A percentile compares a stretch with the other conserved stretches of the same genome.
Evolutionary conservation across 2,797 vertebrate genomes (phyloP).

Genomic region (Micromesistius poutassou): DNA sequence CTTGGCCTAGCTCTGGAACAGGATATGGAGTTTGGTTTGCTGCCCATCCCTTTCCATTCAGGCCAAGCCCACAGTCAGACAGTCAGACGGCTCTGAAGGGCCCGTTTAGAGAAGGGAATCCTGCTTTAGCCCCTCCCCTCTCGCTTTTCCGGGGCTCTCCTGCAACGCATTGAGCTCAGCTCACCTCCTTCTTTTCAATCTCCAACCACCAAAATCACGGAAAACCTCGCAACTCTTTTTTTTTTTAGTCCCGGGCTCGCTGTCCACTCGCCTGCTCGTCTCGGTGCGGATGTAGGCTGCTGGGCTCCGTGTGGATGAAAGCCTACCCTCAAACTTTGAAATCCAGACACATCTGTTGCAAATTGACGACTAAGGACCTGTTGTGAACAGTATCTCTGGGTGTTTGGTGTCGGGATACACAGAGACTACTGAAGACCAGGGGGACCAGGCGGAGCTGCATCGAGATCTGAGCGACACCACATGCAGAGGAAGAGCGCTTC

Average conservation of each 20-base stretch:
- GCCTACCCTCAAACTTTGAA: constrained; percentile 2
- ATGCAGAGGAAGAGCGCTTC: constrained; percentile 24
- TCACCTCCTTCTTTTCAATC: constrained; percentile 33
- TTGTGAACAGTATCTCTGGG: constrained; percentile 6
- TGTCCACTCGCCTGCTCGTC: constrained; percentile 36
- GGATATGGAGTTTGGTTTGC: neutral
- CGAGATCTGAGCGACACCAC: neutral
- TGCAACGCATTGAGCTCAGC: neutral
- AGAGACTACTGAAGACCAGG: constrained; percentile 7
- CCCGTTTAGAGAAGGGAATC: constrained; percentile 60
- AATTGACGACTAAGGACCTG: constrained; percentile 41
- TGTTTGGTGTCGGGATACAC: neutral
- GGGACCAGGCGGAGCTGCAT: neutral
- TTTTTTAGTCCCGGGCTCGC: constrained; percentile 22
- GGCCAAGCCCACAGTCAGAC: neutral
- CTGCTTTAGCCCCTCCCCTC: constrained; percentile 41
- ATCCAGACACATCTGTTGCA: constrained; percentile 29
- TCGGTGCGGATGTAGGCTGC: constrained; percentile 8
- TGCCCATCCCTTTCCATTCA: neutral
- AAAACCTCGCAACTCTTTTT: neutral
- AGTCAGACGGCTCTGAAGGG: constrained; percentile 42
- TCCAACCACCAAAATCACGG: constrained; percentile 15
- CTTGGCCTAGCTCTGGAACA: neutral
- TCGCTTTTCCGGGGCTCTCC: constrained; percentile 24
- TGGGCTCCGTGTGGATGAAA: constrained; percentile 16